Conservation (phyloP, 2,888 invertebrate genomes). For the Tortrix viridana region DNA sequence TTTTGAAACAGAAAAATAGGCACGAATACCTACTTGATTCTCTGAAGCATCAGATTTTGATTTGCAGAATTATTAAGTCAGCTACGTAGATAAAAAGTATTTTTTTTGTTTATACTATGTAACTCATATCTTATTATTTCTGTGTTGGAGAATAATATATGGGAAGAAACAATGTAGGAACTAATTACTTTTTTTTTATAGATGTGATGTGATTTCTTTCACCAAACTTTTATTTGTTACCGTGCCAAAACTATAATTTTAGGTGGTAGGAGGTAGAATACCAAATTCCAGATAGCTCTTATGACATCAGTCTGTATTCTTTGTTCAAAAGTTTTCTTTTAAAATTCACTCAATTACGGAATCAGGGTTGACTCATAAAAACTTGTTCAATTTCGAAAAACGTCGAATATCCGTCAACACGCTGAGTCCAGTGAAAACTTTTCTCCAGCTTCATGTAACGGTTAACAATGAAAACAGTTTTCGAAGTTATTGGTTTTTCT, state of each 20-base stretch:
- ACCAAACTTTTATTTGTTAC: not conserved
- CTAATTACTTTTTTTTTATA: too few relatives aligned
- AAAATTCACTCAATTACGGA: slow-evolving; percentile 21
- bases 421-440: slow-evolving; percentile 18
- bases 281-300: not conserved
- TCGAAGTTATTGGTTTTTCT: not conserved
- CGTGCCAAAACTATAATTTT: slow-evolving; percentile 3
- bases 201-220: too few relatives aligned
- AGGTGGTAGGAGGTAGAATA: not conserved
- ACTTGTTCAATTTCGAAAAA: slow-evolving; percentile 16
- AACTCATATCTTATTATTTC: too few relatives aligned
- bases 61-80: too few relatives aligned
- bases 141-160: too few relatives aligned
- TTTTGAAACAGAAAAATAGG: too few relatives aligned
- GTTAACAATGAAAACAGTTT: not conserved
- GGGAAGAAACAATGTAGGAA: too few relatives aligned
- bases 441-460: not conserved
- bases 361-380: slow-evolving; percentile 29
- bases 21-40: too few relatives aligned
- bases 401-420: slow-evolving; percentile 15
- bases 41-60: too few relatives aligned
- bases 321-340: slow-evolving; percentile 27
- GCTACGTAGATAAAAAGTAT: too few relatives aligned
- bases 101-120: too few relatives aligned
- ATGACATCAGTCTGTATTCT: slow-evolving; percentile 28